phyloP scores from a whole-genome alignment of 1,140 invertebrate species.

The Macrotrachela quadricornifera region DNA sequence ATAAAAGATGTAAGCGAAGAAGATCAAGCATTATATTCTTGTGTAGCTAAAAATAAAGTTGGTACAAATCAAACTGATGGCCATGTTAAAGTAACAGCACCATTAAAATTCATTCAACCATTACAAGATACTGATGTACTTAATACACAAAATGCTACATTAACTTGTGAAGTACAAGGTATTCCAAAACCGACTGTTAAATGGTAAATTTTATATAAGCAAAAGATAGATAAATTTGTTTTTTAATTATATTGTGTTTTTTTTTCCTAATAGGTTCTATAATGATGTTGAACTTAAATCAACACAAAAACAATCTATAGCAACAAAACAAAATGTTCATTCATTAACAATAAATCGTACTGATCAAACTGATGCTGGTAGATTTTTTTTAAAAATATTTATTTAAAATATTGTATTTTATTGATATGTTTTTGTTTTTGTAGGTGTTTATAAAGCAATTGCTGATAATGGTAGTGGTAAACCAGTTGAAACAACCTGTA shows the following conservation, averaged over 20 bases:
- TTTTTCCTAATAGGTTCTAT: background rate
- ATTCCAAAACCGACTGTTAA: conserved; percentile 7
- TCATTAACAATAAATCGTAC: conserved; percentile 11
- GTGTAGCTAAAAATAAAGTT: conserved; percentile 61
- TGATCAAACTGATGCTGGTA: background rate
- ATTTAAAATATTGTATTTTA: too few relatives aligned
- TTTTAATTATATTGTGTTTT: too few relatives aligned
- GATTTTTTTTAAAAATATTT: too few relatives aligned
- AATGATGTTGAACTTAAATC: too few relatives aligned
- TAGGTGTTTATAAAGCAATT: background rate
- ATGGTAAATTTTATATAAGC: background rate
- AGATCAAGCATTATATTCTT: conserved; percentile 70
- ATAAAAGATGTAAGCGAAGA: conserved; percentile 52
- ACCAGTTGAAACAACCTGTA: background rate
- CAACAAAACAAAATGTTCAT: conserved; percentile 55
- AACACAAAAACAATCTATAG: conserved; percentile 13
- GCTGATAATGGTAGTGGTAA: background rate
- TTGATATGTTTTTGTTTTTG: too few relatives aligned
- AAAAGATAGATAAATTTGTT: background rate
- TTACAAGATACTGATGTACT: too few relatives aligned
- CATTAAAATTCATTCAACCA: too few relatives aligned
- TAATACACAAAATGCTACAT: background rate
- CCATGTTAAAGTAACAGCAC: conserved; percentile 16
- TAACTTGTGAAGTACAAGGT: conserved; percentile 5
- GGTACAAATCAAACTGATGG: conserved; percentile 50